phyloP scores from a whole-genome alignment of 2,113 vertebrate species.

The Clinocottus analis region DNA sequence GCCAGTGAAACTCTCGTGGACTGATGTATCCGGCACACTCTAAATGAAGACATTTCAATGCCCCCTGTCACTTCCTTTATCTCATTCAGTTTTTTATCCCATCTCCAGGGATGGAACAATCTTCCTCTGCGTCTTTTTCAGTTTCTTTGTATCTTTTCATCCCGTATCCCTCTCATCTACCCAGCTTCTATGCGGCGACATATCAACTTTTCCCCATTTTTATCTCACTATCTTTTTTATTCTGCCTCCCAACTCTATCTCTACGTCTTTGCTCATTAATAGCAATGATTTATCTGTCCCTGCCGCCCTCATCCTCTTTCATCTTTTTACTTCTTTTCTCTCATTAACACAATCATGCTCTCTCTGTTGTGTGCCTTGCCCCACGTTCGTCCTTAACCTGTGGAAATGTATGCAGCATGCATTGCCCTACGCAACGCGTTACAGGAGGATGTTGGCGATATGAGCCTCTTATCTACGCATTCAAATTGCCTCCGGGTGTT shows the following conservation, averaged over 20 bases:
- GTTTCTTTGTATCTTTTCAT: conserved; percentile 54
- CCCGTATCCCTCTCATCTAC: conserved; percentile 42
- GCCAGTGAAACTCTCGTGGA: conserved; percentile 12
- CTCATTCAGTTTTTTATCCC: conserved; percentile 7
- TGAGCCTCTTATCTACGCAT: conserved; percentile 45
- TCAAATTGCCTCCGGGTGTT: conserved; percentile 40
- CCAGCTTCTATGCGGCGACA: background rate
- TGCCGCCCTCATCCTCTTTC: conserved; percentile 36
- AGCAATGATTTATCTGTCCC: conserved; percentile 5
- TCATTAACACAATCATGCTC: conserved; percentile 45
- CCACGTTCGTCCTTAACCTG: conserved; percentile 42
- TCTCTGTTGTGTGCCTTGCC: conserved; percentile 27
- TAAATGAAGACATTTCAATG: conserved; percentile 48
- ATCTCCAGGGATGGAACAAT: conserved; percentile 29
- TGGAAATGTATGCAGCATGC: conserved; percentile 38
- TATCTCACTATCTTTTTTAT: conserved; percentile 43
- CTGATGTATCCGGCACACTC: conserved; percentile 27
- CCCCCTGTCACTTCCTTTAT: conserved; percentile 45
- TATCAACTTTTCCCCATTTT: conserved; percentile 44
- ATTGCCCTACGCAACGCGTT: conserved; percentile 15
- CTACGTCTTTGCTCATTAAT: conserved; percentile 6
- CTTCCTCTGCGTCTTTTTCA: conserved; percentile 11
- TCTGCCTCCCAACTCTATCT: conserved; percentile 33
- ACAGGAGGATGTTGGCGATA: conserved; percentile 45
- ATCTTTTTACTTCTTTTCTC: conserved; percentile 42